Base-by-base conservation (phyloP, 2,113 vertebrate genomes). In the Tautogolabrus adspersus region DNA sequence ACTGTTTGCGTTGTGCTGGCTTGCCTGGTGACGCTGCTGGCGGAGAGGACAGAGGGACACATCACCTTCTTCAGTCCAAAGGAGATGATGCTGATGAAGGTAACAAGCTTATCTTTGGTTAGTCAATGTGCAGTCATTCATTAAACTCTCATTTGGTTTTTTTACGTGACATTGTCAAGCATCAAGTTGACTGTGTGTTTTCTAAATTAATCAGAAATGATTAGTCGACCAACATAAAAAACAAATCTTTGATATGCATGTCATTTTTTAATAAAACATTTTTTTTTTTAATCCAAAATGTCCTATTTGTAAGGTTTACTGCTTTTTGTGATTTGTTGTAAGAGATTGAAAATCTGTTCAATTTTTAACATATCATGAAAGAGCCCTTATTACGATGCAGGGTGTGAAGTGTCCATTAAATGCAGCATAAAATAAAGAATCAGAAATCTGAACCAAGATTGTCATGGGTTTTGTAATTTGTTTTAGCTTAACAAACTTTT, bases 1-100 rank as follows among this genome's bases (percentile, higher is more conserved):
- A 65, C 86, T 38, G 84, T 77, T 42, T 67, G 61, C 66, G 66
- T 96, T 88, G 80, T 95, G 73, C 15, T 96, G 85, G 75, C 87
- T 44, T 95, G 92, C 3, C 9, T 88, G 47, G 55, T 94, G 38
- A 74, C 81, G 10, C 62, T 95, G 91, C 81, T 96, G 92, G 92
- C 89, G 26, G 93, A 94, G 56, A 93, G 94, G 70, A 84, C 90
- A 0, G 86, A 96, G 69, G 95, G 93, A 65, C 96, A 96, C 19
- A 75, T 96, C 61, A 92, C 95, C 58, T 96, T 98, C 81, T 96
- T 95, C 84, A 96, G 94, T 44, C 94, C 94, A 23, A 94, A 94
- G 0, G 93, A 96, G 79, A 91, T 95, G 83, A 89, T 86, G 83
- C 89, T 80, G 79, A 94, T 95, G 93, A 94, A 95, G 95, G 96